phyloP scores from a whole-genome alignment of 2,888 invertebrate species.

The Epistrophe grossulariae region DNA sequence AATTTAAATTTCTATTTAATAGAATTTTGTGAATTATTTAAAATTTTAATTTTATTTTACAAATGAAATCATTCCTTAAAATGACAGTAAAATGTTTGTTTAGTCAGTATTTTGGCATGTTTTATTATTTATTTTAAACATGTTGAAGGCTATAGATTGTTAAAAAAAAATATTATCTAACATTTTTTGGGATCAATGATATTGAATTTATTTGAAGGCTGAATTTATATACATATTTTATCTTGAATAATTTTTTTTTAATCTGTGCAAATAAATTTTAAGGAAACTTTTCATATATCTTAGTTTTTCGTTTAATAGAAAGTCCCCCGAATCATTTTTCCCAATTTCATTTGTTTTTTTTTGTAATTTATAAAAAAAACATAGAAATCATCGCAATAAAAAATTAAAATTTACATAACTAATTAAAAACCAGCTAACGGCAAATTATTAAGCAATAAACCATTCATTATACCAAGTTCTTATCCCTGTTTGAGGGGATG shows the following conservation, averaged over 20 bases:
- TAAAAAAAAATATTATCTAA: background rate
- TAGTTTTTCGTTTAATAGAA: no score
- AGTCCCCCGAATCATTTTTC: no score
- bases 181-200: slow-evolving; percentile 21
- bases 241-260: background rate
- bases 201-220: slow-evolving; percentile 22
- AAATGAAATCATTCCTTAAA: background rate
- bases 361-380: no score
- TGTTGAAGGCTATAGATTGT: background rate
- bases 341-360: no score
- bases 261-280: background rate
- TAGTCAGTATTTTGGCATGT: slow-evolving; percentile 18
- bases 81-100: slow-evolving; percentile 25
- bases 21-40: slow-evolving; percentile 8
- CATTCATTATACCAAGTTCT: no score
- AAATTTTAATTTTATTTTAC: background rate
- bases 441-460: no score
- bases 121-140: slow-evolving; percentile 6
- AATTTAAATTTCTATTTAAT: slow-evolving; percentile 1
- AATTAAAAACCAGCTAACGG: no score
- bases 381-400: no score
- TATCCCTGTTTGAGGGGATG: no score
- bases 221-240: background rate
- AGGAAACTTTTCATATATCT: no score
- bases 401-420: no score